A percentile compares a stretch with the other conserved stretches of the same genome.
Evolutionary conservation across 2,888 invertebrate species (phyloP).

Genomic region (Pasiphila rectangulata): DNA sequence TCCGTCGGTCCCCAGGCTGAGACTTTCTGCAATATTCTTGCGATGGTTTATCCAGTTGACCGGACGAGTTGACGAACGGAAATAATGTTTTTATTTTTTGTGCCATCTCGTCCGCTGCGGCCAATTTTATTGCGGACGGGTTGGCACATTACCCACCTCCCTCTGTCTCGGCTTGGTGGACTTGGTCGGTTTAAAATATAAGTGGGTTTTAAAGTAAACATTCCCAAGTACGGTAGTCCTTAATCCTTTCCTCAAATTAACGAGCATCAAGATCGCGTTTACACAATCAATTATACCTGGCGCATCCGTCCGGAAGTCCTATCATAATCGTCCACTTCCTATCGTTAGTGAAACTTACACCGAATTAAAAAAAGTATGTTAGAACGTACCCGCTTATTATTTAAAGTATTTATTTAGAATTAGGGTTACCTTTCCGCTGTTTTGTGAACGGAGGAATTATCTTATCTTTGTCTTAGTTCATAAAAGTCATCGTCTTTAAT

Average conservation of each 20-base stretch:
- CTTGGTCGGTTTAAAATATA: too few relatives aligned
- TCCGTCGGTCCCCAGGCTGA: too few relatives aligned
- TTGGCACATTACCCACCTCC: too few relatives aligned
- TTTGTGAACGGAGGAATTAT: constrained; percentile 35
- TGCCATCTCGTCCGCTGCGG: too few relatives aligned
- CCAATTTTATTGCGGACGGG: too few relatives aligned
- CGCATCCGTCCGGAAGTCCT: constrained; percentile 70
- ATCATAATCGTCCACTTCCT: constrained; percentile 71
- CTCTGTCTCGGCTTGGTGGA: too few relatives aligned
- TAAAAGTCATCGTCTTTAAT: too few relatives aligned
- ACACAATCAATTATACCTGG: constrained; percentile 55
- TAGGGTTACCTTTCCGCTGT: constrained; percentile 69
- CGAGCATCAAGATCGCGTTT: constrained; percentile 18
- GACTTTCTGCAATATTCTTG: too few relatives aligned
- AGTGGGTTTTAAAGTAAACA: too few relatives aligned
- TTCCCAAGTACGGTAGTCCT: not conserved
- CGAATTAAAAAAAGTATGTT: constrained; percentile 39
- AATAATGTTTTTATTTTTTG: too few relatives aligned
- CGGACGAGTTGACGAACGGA: too few relatives aligned
- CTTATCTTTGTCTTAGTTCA: constrained; percentile 4
- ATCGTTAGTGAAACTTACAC: constrained; percentile 56
- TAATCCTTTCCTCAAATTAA: constrained; percentile 8
- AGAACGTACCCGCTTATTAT: constrained; percentile 67
- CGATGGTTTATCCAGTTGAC: too few relatives aligned
- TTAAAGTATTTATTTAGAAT: constrained; percentile 56